phyloP scores from a whole-genome alignment of 1,140 invertebrate species.

The Microplitis demolitor region DNA sequence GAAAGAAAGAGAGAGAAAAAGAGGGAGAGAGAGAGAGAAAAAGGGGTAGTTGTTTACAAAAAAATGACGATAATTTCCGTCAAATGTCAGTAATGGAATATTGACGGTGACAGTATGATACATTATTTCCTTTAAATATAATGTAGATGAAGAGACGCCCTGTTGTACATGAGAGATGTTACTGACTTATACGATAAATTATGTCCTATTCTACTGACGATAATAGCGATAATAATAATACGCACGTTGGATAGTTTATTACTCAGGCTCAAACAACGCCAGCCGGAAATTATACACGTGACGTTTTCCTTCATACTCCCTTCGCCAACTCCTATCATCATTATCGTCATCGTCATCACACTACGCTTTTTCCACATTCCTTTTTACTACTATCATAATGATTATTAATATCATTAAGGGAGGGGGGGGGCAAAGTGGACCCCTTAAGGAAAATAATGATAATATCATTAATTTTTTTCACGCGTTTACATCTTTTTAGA shows the following conservation, averaged over 20 bases:
- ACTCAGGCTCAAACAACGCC: conserved; percentile 1
- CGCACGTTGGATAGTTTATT: conserved; percentile 23
- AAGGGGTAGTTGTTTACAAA: background rate
- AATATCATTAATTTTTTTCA: too few relatives aligned
- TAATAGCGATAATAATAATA: conserved; percentile 28
- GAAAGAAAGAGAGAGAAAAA: too few relatives aligned
- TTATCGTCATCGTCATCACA: background rate
- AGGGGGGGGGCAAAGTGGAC: too few relatives aligned
- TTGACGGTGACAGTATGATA: conserved; percentile 17
- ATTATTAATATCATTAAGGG: too few relatives aligned
- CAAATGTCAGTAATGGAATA: conserved; percentile 12
- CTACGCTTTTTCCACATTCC: too few relatives aligned
- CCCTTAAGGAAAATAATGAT: too few relatives aligned
- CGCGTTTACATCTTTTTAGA: too few relatives aligned
- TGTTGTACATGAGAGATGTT: background rate
- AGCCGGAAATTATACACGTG: conserved; percentile 22
- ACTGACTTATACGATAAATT: conserved; percentile 16
- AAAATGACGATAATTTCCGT: conserved; percentile 17
- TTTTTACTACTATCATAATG: too few relatives aligned
- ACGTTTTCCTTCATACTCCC: background rate
- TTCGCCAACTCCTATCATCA: background rate
- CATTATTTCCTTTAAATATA: conserved; percentile 20
- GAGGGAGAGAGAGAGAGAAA: too few relatives aligned
- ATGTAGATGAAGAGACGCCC: conserved; percentile 13
- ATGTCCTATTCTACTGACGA: conserved; percentile 18